A percentile compares a stretch with the other conserved stretches of the same genome.
Evolutionary conservation across 1,140 invertebrate species (phyloP).

Genomic region (Phthorimaea operculella): DNA sequence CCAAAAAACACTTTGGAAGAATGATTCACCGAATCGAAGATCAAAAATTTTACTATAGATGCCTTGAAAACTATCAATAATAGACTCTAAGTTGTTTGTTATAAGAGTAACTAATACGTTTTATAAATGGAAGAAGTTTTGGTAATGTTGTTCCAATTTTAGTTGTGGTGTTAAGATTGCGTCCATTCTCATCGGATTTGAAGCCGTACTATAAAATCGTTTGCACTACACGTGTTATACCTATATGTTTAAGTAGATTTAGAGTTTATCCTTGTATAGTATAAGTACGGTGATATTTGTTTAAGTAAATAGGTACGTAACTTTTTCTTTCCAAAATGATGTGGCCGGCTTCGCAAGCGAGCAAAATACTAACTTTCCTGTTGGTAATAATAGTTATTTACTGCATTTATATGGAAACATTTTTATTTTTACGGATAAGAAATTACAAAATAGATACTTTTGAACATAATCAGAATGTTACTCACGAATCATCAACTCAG

Average conservation of each 20-base stretch:
- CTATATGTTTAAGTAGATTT: no score
- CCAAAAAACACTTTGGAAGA: no score
- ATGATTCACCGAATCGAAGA: no score
- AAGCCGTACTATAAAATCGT: no score
- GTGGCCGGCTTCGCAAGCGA: conserved; percentile 61
- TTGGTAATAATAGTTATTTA: conserved; percentile 40
- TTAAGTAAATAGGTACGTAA: no score
- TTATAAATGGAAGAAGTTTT: no score
- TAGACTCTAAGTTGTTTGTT: not conserved
- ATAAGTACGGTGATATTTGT: no score
- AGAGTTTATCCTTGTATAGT: no score
- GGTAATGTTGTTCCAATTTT: no score
- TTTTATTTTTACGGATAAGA: conserved; percentile 48
- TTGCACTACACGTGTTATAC: no score
- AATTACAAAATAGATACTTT: conserved; percentile 40
- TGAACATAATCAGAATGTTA: conserved; percentile 23
- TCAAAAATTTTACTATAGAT: not conserved
- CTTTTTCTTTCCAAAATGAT: conserved; percentile 45
- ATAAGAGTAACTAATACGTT: not conserved
- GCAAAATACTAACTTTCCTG: conserved; percentile 49
- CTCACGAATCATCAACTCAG: conserved; percentile 34
- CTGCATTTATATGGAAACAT: conserved; percentile 55
- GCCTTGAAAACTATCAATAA: not conserved
- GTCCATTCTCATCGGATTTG: no score
- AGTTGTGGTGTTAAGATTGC: no score